phyloP scores from a whole-genome alignment of 2,113 vertebrate genomes.

The Microtus ochrogaster region DNA sequence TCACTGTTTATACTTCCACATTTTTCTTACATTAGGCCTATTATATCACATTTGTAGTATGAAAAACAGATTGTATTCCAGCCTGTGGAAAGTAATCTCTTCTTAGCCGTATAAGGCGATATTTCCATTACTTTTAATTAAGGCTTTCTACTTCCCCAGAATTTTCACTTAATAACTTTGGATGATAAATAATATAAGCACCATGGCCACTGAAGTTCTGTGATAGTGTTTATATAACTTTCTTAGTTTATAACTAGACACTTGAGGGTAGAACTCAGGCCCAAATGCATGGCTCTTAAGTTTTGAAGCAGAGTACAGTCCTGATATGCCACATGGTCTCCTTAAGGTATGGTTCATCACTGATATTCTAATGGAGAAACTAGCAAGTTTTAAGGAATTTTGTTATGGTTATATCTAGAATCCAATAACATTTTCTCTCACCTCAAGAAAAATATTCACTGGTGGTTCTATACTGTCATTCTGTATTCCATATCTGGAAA shows the following conservation, averaged over 20 bases:
- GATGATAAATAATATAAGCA: not conserved
- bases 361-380: not conserved
- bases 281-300: not conserved
- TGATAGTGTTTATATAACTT: not conserved
- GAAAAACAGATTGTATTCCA: not conserved
- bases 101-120: not conserved
- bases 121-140: not conserved
- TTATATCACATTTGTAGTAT: not conserved
- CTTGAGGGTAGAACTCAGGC: not conserved
- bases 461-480: not conserved
- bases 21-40: not conserved
- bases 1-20: not conserved
- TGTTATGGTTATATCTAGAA: not conserved
- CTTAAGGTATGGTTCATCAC: not conserved
- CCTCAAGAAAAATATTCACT: not conserved
- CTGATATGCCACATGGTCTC: not conserved
- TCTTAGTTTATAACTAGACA: not conserved
- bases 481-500: not conserved
- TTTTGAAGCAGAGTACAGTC: not conserved
- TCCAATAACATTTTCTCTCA: not conserved
- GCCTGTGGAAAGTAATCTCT: not conserved
- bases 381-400: not conserved
- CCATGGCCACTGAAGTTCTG: not conserved
- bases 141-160: not conserved
- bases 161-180: not conserved